A percentile compares a stretch with the other conserved stretches of the same genome.
These are phyloP conservation scores for Agraylea sexmaculata DNA, from an alignment of 1,140 invertebrate genomes.

Conservation along the genomic window DNA sequence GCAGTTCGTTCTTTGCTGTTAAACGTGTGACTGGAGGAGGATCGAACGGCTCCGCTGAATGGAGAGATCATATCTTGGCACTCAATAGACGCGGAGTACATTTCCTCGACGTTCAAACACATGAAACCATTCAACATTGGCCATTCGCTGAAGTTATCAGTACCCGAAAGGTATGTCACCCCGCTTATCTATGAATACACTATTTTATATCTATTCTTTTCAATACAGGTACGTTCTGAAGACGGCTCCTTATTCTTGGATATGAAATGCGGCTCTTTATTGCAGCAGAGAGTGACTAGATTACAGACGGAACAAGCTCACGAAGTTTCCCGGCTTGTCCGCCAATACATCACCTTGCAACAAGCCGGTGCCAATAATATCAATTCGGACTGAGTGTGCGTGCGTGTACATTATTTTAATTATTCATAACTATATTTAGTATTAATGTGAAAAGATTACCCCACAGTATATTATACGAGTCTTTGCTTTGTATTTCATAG, in stretches of 20 bases:
- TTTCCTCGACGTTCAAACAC: constrained; percentile 83
- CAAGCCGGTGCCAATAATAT: constrained; percentile 21
- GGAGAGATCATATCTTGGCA: constrained; percentile 80
- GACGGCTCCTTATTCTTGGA: constrained; percentile 89
- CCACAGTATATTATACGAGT: neutral
- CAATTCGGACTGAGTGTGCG: constrained; percentile 14
- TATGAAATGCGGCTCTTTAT: constrained; percentile 93
- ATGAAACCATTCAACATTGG: constrained; percentile 84
- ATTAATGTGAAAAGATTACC: constrained; percentile 18
- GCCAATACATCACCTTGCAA: constrained; percentile 78
- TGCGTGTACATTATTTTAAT: constrained; percentile 1
- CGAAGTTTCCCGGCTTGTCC: constrained; percentile 86
- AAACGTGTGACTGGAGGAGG: constrained; percentile 54
- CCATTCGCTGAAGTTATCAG: constrained; percentile 92
- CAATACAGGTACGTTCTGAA: constrained; percentile 58
- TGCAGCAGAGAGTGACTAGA: constrained; percentile 89
- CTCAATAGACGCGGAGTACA: constrained; percentile 88
- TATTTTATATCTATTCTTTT: too few species aligned
- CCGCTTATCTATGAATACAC: neutral
- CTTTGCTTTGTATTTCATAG: neutral
- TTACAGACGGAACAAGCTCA: constrained; percentile 95
- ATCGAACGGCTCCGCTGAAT: constrained; percentile 45
- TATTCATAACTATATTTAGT: constrained; percentile 21
- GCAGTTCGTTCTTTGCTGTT: constrained; percentile 95
- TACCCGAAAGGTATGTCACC: constrained; percentile 68